Evolutionary conservation across 2,888 invertebrate genomes (phyloP), one percentile per base, ranked within the genome.

Genomic region (Tinea pellionella): DNA sequence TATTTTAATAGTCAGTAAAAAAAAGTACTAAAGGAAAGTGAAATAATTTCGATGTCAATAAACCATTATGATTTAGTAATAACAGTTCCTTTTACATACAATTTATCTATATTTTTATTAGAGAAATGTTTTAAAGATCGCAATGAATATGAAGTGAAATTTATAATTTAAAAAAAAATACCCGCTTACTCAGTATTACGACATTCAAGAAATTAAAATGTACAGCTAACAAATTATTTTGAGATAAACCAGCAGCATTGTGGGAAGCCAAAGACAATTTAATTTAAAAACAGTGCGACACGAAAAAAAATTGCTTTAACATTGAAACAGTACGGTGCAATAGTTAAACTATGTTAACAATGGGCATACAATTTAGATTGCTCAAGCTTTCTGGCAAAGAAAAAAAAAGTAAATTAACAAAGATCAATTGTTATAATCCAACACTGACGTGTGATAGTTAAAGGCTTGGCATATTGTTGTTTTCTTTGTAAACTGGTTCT

Each of bases 391-490:
- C 53, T 53, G 53, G 24, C 53, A 53, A 53, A n/a, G n/a, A n/a
- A n/a, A n/a, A n/a, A 51, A 43, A 47, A 53, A 53, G 24, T 53
- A 12, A 24, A 53, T 53, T 24, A 53, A 53, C 53, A 53, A 53
- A 53, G 53, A 53, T 53, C 53, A 53, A 53, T 53, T 53, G 53
- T 53, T 53, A 24, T 53, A 53, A 24, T 53, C 53, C 18, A 53
- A 53, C 53, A 53, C 12, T 24, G 16, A 53, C 24, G 53, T 47
- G 47, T 47, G 47, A 47, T 47, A 47, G 47, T 16, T 24, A 24
- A 8, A 47, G 47, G 9, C 16, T 15, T 47, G 13, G 16, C n/a
- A 16, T 47, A 41, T 8, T 8, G 15, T 47, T 15, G 13, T 8
- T 47, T 47, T 13, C 47, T 47, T 47, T 47, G 15, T 15, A 47